Evolutionary conservation across 2,888 invertebrate species (phyloP), one percentile per base, ranked within the genome.

Genomic region (Cylindroiulus punctatus): DNA sequence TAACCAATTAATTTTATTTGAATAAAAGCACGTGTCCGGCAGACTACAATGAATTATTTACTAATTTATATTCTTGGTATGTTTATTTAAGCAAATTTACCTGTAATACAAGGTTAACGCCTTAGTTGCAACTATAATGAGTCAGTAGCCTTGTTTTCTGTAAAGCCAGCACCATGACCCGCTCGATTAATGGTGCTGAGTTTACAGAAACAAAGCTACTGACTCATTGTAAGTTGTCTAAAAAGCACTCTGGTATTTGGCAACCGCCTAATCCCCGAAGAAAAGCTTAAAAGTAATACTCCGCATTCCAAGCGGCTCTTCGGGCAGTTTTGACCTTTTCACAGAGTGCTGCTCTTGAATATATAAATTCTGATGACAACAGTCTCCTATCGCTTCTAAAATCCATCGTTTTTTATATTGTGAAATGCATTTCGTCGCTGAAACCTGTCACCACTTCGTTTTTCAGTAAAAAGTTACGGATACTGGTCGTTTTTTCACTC

Each of bases 271-370:
- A 30, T 76, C 26, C 30, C 76, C 14, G 12, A 26, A 14, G 30
- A 22, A 26, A 12, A 26, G 14, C 76, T 76, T 76, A 30, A 52
- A 52, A 52, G 19, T 19, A 26, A 30, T 5, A 76, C 30, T 30
- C 76, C 0, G 30, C 14, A 76, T 26, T 76, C 30, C 22, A 76
- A 76, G 76, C 26, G 30, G 30, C 14, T 76, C 30, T 26, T 76
- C 5, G 52, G 52, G 52, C 52, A 52, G 52, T 76, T 76, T 30
- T 14, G 76, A 65, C 76, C 26, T 76, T 30, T 76, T 65, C 65
- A 57, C 14, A 3, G 22, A 65, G 22, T 65, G 1, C 3, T 19
- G n/a, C n/a, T 52, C 52, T 19, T 52, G 19, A 52, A n/a, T 52
- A n/a, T 52, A n/a, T 52, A 52, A 17, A 52, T 52, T 52, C 52